Percentiles rank a stretch among this genome's conserved stretches.
phyloP scores from a whole-genome alignment of 2,888 invertebrate species.

The Fissipunctia ypsillon region DNA sequence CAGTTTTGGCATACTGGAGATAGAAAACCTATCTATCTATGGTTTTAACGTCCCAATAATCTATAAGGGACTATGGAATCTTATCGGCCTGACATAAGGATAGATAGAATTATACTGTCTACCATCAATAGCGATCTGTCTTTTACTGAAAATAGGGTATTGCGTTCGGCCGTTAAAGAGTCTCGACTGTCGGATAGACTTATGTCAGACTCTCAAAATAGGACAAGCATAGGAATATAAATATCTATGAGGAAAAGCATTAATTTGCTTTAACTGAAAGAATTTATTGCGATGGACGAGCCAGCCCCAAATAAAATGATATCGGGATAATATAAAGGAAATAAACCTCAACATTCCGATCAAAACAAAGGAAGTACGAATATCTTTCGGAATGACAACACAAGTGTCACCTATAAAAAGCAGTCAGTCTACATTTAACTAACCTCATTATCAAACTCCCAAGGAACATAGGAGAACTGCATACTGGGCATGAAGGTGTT shows the following conservation, averaged over 20 bases:
- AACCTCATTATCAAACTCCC: conserved; percentile 92
- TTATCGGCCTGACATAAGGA: too few relatives aligned
- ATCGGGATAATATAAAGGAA: background rate
- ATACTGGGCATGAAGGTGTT: conserved; percentile 94
- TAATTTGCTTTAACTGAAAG: background rate
- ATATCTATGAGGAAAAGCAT: too few relatives aligned
- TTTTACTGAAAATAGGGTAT: too few relatives aligned
- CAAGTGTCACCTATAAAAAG: background rate
- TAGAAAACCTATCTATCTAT: too few relatives aligned
- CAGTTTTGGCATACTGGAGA: too few relatives aligned
- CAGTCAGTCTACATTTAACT: background rate
- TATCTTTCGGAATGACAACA: background rate
- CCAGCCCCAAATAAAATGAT: background rate
- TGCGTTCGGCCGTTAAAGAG: too few relatives aligned
- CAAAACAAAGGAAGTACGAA: background rate
- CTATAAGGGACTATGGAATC: too few relatives aligned
- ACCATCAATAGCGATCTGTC: too few relatives aligned
- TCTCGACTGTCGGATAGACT: background rate
- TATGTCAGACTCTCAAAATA: background rate
- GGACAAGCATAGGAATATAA: too few relatives aligned
- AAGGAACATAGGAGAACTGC: conserved; percentile 95
- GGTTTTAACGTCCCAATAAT: too few relatives aligned
- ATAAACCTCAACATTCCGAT: background rate
- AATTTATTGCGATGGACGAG: background rate
- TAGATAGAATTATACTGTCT: too few relatives aligned